Evolutionary conservation across 1,140 invertebrate species (phyloP), one percentile per base, ranked within the genome.

Genomic region (Polypedilum vanderplanki): DNA sequence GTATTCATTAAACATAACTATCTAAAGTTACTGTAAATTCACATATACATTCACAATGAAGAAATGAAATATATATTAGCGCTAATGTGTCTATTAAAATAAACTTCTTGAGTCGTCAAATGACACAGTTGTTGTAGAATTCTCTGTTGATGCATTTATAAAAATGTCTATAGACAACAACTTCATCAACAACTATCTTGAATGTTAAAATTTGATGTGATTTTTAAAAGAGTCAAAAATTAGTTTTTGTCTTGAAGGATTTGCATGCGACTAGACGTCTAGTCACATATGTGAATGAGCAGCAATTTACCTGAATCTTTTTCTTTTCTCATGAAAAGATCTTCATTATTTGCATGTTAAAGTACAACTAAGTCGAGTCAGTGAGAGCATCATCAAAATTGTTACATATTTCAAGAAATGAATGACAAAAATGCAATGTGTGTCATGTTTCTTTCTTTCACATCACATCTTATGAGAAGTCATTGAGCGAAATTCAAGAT

Each of bases 31-130:
- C 46, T n/a, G 46, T n/a, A 57, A 57, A 57, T 57, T 57, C 46
- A 57, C 46, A 57, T 15, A n/a, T 3, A 57, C 46, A 57, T 57
- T n/a, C 12, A 15, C 41, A 57, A n/a, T n/a, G 46, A 57, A 57
- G 41, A 57, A 57, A 12, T 15, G 46, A 57, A 57, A 57, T 15
- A 57, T 12, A 33, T 33, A 33, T 33, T 33, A 57, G n/a, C 46
- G n/a, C n/a, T n/a, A 57, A 57, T 57, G 46, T 57, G 46, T 57
- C 15, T 15, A 15, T n/a, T 57, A n/a, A 15, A 15, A n/a, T 57
- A 57, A 57, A 8, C 46, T 57, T 57, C 46, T 57, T 57, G 46
- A 57, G 46, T 57, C 46, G 46, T 57, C 46, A 57, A 57, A 57
- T 57, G 46, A 57, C 46, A 57, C 12, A 57, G 4, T 57, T 57